phyloP scores from a whole-genome alignment of 2,888 invertebrate species.

The Drosophila tanythrix region DNA sequence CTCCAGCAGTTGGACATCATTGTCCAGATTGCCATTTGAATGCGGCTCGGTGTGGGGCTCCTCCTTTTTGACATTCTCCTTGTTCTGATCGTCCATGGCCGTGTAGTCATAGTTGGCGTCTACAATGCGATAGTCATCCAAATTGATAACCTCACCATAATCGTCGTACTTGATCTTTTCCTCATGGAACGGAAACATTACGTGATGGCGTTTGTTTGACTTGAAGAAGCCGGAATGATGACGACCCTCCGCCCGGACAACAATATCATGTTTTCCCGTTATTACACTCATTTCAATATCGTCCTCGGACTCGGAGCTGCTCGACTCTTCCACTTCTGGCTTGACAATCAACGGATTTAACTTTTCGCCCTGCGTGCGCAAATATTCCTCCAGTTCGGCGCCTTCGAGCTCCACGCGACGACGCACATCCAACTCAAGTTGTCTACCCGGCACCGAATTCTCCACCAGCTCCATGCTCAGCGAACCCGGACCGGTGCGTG shows the following conservation, averaged over 20 bases:
- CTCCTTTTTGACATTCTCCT: conserved; percentile 82
- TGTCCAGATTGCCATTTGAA: conserved; percentile 59
- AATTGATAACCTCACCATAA: conserved; percentile 97
- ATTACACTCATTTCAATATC: conserved; percentile 94
- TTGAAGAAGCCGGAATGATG: conserved; percentile 93
- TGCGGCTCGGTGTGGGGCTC: conserved; percentile 66
- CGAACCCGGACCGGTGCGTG: conserved; percentile 92
- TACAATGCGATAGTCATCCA: conserved; percentile 95
- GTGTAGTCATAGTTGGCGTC: conserved; percentile 87
- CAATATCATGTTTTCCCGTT: conserved; percentile 94
- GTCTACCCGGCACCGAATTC: conserved; percentile 89
- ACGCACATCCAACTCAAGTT: conserved; percentile 89
- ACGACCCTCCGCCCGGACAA: conserved; percentile 90
- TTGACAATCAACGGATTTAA: conserved; percentile 83
- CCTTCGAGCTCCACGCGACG: conserved; percentile 91
- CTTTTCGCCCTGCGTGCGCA: conserved; percentile 88
- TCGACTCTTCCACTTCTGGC: conserved; percentile 88
- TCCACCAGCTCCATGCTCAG: conserved; percentile 92
- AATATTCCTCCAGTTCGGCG: conserved; percentile 90
- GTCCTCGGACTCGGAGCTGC: conserved; percentile 92
- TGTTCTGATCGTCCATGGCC: conserved; percentile 76
- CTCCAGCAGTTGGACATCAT: conserved; percentile 86
- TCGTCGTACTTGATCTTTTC: conserved; percentile 96
- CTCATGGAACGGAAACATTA: conserved; percentile 98
- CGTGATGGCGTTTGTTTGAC: conserved; percentile 95